phyloP scores from a whole-genome alignment of 2,888 invertebrate genomes.

The Scaptomyza polygonia region DNA sequence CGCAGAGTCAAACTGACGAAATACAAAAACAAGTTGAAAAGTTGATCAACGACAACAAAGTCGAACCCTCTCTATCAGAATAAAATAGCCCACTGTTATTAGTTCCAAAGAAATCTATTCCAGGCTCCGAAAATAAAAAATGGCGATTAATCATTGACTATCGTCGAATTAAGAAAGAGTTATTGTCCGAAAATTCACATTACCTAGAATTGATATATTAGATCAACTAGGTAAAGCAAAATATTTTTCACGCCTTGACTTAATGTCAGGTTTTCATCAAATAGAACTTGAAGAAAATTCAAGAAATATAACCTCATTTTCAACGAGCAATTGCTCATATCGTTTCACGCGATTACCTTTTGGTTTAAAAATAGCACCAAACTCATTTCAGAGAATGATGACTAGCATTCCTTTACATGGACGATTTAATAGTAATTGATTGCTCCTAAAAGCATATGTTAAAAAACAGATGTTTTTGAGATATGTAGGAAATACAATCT shows the following conservation, averaged over 20 bases:
- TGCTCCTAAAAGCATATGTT: no score
- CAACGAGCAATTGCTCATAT: no score
- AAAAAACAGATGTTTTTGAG: no score
- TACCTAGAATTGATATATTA: conserved; percentile 8
- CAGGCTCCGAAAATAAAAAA: not conserved
- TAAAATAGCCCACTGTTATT: conserved; percentile 14
- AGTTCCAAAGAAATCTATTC: not conserved
- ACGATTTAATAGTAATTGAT: no score
- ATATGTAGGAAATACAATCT: no score
- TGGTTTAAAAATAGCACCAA: no score
- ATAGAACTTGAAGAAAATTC: no score
- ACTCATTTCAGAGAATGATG: no score
- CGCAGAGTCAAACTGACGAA: conserved; percentile 8
- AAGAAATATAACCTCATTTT: no score
- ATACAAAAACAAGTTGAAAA: not conserved
- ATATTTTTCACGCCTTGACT: not conserved
- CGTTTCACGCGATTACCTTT: no score
- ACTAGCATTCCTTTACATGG: no score
- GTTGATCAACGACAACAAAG: conserved; percentile 9
- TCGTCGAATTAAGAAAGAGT: conserved; percentile 5
- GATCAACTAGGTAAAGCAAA: conserved; percentile 3
- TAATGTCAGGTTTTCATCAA: no score
- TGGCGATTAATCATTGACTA: conserved; percentile 10
- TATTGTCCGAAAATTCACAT: conserved; percentile 7
- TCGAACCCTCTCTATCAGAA: conserved; percentile 12